Evolutionary conservation across 2,888 invertebrate genomes (phyloP).

Genomic region (Neoscelio sp.): DNA sequence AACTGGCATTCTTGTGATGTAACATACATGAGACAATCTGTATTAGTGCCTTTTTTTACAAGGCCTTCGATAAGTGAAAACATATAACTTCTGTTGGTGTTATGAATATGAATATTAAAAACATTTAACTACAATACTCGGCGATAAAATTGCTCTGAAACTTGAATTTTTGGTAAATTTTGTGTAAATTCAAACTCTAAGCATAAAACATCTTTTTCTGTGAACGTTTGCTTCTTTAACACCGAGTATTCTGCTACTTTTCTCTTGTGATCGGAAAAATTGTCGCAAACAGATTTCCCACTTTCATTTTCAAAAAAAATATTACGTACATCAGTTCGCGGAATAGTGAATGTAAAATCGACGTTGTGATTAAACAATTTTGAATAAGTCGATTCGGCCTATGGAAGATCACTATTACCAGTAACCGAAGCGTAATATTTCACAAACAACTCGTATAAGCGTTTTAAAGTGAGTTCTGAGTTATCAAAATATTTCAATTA

Average conservation of each 20-base stretch:
- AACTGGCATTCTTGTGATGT: constrained; percentile 24
- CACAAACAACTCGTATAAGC: constrained; percentile 18
- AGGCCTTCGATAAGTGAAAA: constrained; percentile 46
- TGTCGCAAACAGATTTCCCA: neutral
- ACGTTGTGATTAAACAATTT: constrained; percentile 27
- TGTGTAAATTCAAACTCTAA: constrained; percentile 52
- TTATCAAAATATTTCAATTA: constrained; percentile 35
- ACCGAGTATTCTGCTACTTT: neutral
- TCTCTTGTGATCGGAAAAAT: neutral
- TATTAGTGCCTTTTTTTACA: constrained; percentile 42
- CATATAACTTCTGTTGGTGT: constrained; percentile 49
- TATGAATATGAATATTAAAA: constrained; percentile 53
- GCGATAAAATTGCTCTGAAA: constrained; percentile 34
- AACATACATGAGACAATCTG: constrained; percentile 24
- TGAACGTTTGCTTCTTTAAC: constrained; percentile 24
- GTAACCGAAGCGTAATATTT: constrained; percentile 21
- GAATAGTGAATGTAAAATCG: constrained; percentile 20
- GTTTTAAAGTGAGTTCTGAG: constrained; percentile 3
- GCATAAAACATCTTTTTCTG: constrained; percentile 7
- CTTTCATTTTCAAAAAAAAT: constrained; percentile 27
- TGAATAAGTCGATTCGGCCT: neutral
- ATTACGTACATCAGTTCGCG: constrained; percentile 37
- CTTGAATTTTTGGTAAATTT: constrained; percentile 41
- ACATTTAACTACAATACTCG: constrained; percentile 44
- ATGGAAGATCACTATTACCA: neutral